Evolutionary conservation across 2,113 vertebrate genomes (phyloP).

Genomic region (Oncorhynchus nerka): DNA sequence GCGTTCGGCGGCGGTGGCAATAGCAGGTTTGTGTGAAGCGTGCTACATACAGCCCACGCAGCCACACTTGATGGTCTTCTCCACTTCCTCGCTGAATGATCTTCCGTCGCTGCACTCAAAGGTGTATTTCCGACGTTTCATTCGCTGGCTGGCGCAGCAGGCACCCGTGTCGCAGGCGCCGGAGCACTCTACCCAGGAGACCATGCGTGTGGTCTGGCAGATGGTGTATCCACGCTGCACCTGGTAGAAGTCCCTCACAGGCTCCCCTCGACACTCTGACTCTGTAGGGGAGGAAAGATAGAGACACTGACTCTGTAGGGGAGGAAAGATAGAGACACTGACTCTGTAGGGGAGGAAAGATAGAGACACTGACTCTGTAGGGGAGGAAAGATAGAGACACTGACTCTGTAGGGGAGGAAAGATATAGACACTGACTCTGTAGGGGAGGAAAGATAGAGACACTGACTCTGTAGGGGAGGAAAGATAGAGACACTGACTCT

Average conservation of each 20-base stretch:
- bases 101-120: constrained; percentile 96
- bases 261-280: constrained; percentile 87
- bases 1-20: constrained; percentile 44
- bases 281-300: constrained; percentile 68
- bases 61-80: constrained; percentile 95
- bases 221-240: constrained; percentile 95
- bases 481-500: no score
- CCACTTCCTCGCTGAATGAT: constrained; percentile 94
- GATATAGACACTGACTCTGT: no score
- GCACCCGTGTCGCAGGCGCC: constrained; percentile 77
- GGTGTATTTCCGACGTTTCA: constrained; percentile 91
- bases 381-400: no score
- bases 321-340: background rate
- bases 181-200: constrained; percentile 92
- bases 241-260: constrained; percentile 91
- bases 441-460: no score
- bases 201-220: constrained; percentile 91
- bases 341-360: no score
- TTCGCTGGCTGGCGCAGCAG: constrained; percentile 84
- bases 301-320: background rate
- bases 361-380: no score
- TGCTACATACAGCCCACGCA: constrained; percentile 88
- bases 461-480: no score
- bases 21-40: constrained; percentile 15
- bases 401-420: no score